Percentiles rank a stretch among this genome's conserved stretches.
These are phyloP conservation scores for Anseranas semipalmata DNA, from an alignment of 2,113 vertebrate species.

Conservation along the genomic window DNA sequence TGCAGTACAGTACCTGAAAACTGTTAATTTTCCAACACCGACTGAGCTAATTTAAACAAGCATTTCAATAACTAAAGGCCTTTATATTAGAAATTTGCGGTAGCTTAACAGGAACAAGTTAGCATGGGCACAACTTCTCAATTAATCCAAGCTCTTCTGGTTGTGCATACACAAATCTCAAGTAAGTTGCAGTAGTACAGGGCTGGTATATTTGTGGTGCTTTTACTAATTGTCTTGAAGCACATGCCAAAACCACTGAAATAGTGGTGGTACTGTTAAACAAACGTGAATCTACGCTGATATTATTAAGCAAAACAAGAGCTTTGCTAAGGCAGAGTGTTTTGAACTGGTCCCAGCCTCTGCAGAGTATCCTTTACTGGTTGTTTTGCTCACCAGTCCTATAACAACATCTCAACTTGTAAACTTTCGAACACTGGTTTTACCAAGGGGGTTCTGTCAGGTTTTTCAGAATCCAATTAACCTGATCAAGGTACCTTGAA, in stretches of 20 bases:
- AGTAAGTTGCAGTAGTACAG: neutral
- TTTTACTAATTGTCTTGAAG: neutral
- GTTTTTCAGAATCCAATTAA: conserved; percentile 21
- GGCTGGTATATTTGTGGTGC: neutral
- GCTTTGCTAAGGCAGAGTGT: neutral
- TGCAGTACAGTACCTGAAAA: neutral
- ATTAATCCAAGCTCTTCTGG: neutral
- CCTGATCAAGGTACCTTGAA: neutral
- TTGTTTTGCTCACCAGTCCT: neutral
- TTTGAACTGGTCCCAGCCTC: neutral
- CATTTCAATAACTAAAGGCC: neutral
- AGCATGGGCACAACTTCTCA: neutral
- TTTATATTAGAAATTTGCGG: neutral
- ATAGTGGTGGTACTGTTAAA: neutral
- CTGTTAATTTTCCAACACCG: neutral
- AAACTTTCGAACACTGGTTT: neutral
- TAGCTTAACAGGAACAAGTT: neutral
- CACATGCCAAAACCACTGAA: neutral
- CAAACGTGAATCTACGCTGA: neutral
- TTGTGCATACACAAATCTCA: neutral
- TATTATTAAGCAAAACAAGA: neutral
- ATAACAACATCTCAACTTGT: neutral
- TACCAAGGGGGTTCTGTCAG: neutral
- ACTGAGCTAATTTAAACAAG: neutral
- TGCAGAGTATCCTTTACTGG: neutral